A percentile compares a stretch with the other conserved stretches of the same genome.
Evolutionary conservation across 2,113 vertebrate species (phyloP).

Genomic region (Sprattus sprattus): DNA sequence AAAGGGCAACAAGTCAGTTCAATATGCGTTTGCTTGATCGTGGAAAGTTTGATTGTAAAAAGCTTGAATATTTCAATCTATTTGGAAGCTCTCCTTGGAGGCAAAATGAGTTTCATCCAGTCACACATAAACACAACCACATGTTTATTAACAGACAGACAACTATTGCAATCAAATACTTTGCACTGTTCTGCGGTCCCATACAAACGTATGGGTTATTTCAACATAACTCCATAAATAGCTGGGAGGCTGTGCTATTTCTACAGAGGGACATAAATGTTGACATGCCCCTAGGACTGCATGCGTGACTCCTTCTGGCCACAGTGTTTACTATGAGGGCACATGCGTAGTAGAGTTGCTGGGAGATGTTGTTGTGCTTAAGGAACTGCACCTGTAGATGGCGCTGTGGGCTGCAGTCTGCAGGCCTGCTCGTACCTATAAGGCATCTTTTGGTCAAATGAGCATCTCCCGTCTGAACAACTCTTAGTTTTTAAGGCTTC

Average conservation of each 20-base stretch:
- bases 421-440: not conserved
- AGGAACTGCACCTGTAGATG: slow-evolving; percentile 59
- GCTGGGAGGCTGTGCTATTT: not conserved
- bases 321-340: not conserved
- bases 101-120: too few relatives aligned
- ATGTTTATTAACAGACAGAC: too few relatives aligned
- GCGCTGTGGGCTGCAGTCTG: slow-evolving; percentile 62
- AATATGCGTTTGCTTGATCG: too few relatives aligned
- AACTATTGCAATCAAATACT: too few relatives aligned
- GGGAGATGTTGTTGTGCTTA: slow-evolving; percentile 5
- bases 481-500: not conserved
- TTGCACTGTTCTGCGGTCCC: too few relatives aligned
- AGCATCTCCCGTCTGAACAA: slow-evolving; percentile 14
- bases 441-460: not conserved
- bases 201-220: not conserved
- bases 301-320: not conserved
- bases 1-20: too few relatives aligned
- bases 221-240: not conserved
- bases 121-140: too few relatives aligned
- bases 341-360: not conserved
- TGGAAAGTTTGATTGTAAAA: too few relatives aligned
- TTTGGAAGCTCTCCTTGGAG: too few relatives aligned
- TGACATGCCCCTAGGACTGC: not conserved
- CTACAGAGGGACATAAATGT: not conserved
- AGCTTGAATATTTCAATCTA: too few relatives aligned